These are phyloP conservation scores for Formica aserva DNA, from an alignment of 2,888 invertebrate species.

Conservation along the genomic window DNA sequence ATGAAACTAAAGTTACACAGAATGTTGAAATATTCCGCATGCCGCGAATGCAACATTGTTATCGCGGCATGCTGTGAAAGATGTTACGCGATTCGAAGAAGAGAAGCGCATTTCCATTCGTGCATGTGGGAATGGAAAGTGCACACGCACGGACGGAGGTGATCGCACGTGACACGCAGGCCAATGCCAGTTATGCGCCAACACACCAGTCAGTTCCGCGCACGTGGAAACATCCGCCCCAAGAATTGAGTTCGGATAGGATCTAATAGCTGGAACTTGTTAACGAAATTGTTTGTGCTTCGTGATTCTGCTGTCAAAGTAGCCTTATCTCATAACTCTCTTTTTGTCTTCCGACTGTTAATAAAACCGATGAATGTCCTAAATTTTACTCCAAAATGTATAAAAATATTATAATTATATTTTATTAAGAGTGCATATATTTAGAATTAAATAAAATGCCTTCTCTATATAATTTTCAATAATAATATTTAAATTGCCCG, in stretches of 20 bases:
- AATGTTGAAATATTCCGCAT: constrained; percentile 1
- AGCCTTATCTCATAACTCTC: background rate
- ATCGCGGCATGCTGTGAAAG: constrained; percentile 20
- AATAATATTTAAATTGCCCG: constrained; percentile 16
- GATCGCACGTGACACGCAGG: constrained; percentile 77
- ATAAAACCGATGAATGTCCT: background rate
- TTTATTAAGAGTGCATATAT: background rate
- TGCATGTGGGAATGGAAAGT: constrained; percentile 63
- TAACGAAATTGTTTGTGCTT: constrained; percentile 75
- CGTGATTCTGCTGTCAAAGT: constrained; percentile 68
- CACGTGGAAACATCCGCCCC: constrained; percentile 65
- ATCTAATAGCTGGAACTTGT: constrained; percentile 73
- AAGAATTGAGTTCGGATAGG: constrained; percentile 72
- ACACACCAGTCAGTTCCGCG: constrained; percentile 63
- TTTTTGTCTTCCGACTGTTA: background rate
- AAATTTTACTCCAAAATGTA: background rate
- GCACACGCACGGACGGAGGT: constrained; percentile 78
- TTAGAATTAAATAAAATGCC: constrained; percentile 3
- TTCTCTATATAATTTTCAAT: background rate
- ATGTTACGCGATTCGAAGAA: constrained; percentile 43
- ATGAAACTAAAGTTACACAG: constrained; percentile 13
- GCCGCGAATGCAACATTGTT: background rate
- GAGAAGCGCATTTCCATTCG: constrained; percentile 62
- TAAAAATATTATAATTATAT: background rate
- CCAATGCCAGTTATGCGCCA: constrained; percentile 68